These are phyloP conservation scores for Crotophaga sulcirostris DNA, from an alignment of 2,113 vertebrate species.

Conservation along the genomic window DNA sequence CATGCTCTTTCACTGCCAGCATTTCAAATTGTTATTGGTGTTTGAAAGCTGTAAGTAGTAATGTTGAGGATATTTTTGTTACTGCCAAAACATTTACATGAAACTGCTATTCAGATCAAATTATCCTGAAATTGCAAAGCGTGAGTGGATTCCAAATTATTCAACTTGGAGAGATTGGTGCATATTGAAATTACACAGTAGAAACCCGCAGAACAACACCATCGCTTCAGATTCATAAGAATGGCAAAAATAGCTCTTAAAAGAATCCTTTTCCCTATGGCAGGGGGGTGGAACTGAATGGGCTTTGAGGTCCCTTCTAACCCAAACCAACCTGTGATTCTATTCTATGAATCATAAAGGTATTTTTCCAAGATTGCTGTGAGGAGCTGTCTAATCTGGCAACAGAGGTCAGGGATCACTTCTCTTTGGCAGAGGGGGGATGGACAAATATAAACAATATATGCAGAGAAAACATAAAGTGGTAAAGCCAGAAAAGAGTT, in stretches of 20 bases:
- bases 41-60: slow-evolving; percentile 40
- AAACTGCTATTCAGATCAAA: slow-evolving; percentile 58
- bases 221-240: neutral
- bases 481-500: neutral
- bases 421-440: neutral
- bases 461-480: neutral
- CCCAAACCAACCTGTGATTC: no score
- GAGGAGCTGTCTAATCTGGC: neutral
- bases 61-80: slow-evolving; percentile 41
- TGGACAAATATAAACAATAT: neutral
- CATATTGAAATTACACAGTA: slow-evolving; percentile 17
- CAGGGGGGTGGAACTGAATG: no score
- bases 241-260: neutral
- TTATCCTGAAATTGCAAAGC: slow-evolving; percentile 40
- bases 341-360: neutral
- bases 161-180: neutral
- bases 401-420: neutral
- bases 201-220: neutral
- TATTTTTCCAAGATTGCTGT: neutral
- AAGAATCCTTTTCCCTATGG: neutral
- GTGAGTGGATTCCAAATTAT: slow-evolving; percentile 23
- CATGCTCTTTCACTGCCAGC: slow-evolving; percentile 22
- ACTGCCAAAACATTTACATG: slow-evolving; percentile 64
- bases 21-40: neutral
- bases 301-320: no score